Conservation (phyloP, 2,888 invertebrate species). For the Meganola albula region DNA sequence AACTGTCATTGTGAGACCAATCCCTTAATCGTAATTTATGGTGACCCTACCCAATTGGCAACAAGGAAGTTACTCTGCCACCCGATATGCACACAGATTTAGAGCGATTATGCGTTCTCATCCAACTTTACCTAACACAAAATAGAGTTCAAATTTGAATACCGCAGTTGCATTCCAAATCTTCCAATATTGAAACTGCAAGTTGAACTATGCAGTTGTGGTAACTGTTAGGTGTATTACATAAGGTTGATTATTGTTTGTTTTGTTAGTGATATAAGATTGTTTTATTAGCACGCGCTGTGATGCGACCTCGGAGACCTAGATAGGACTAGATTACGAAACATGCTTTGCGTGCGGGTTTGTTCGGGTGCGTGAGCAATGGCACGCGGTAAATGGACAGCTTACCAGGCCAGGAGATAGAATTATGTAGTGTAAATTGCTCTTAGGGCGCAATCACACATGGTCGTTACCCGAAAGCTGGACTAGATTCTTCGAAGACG, state of each 20-base stretch:
- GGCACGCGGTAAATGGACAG: not conserved
- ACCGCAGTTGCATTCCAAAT: not conserved
- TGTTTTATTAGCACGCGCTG: constrained; percentile 27
- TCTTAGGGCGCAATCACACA: no score
- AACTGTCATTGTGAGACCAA: constrained; percentile 20
- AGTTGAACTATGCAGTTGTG: not conserved
- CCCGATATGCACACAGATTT: constrained; percentile 27
- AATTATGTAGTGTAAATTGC: no score
- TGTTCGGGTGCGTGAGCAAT: constrained; percentile 11
- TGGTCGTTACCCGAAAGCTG: no score
- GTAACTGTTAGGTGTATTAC: not conserved
- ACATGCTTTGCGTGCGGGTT: constrained; percentile 19
- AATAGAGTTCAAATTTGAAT: constrained; percentile 12
- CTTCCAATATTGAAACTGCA: constrained; percentile 5
- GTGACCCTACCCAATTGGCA: constrained; percentile 20
- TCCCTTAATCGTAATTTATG: constrained; percentile 20
- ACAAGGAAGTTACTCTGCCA: constrained; percentile 29
- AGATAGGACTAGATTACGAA: constrained; percentile 21
- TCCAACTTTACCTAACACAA: constrained; percentile 7
- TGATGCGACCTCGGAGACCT: constrained; percentile 29
- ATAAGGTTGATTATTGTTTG: constrained; percentile 16
- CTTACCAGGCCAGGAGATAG: not conserved
- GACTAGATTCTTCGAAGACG: no score
- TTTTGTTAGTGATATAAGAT: not conserved
- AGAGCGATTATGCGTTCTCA: constrained; percentile 9